These are phyloP conservation scores for Polyploca ridens DNA, from an alignment of 2,888 invertebrate genomes.

Conservation along the genomic window DNA sequence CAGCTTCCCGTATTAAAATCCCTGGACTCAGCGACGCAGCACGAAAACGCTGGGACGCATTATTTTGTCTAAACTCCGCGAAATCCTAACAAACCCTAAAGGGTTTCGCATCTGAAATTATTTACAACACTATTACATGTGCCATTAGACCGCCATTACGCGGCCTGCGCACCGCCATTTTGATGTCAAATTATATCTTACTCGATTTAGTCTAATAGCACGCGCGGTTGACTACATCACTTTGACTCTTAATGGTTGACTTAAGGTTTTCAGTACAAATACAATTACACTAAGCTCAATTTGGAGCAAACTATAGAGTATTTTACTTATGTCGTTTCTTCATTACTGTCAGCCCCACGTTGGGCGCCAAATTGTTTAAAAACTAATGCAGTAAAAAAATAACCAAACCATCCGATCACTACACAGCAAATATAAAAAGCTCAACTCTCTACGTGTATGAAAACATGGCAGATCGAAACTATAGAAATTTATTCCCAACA, in stretches of 20 bases:
- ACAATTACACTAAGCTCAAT: conserved; percentile 29
- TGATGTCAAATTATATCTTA: conserved; percentile 60
- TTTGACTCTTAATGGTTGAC: conserved; percentile 48
- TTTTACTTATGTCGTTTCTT: conserved; percentile 13
- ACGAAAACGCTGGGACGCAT: background rate
- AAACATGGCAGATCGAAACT: too few species aligned
- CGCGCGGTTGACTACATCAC: conserved; percentile 47
- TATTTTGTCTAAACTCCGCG: conserved; percentile 14
- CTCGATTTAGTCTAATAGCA: conserved; percentile 63
- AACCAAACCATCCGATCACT: too few species aligned
- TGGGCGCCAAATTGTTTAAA: conserved; percentile 39
- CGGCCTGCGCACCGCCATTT: conserved; percentile 53
- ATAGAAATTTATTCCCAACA: too few species aligned
- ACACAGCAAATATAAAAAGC: too few species aligned
- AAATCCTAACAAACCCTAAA: conserved; percentile 25
- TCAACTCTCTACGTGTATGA: too few species aligned
- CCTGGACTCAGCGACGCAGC: conserved; percentile 4
- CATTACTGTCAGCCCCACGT: conserved; percentile 34
- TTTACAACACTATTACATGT: conserved; percentile 64
- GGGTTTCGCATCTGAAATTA: conserved; percentile 44
- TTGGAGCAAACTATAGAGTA: conserved; percentile 12
- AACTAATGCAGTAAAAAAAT: too few species aligned
- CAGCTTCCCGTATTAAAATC: conserved; percentile 1
- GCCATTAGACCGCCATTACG: conserved; percentile 63
- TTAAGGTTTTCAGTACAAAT: conserved; percentile 41